Conservation (phyloP, 2,888 invertebrate genomes). For the Adelphocoris suturalis region DNA sequence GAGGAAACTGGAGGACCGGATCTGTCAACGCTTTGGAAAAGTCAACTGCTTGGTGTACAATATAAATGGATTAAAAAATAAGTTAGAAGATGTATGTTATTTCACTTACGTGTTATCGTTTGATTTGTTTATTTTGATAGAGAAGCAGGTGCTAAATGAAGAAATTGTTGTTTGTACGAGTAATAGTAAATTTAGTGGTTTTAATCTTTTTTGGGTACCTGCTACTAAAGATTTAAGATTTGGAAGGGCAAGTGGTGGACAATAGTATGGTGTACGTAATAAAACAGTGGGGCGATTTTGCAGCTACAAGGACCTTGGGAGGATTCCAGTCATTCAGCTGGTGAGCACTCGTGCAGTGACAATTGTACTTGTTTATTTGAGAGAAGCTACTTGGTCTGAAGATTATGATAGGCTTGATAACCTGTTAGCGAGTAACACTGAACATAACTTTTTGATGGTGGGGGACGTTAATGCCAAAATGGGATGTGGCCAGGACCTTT, state of each 20-base stretch:
- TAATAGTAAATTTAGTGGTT: slow-evolving; percentile 70
- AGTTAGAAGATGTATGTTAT: not conserved
- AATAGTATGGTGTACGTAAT: not conserved
- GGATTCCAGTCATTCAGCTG: not conserved
- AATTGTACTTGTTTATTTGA: not conserved
- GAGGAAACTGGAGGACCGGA: not conserved
- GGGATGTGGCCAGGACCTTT: not conserved
- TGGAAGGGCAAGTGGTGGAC: not conserved
- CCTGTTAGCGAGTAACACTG: not conserved
- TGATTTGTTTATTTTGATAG: not conserved
- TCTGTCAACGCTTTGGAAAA: not conserved
- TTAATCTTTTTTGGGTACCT: not conserved
- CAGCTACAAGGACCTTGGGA: not conserved
- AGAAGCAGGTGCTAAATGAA: not conserved
- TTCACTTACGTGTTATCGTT: not conserved
- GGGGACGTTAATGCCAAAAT: slow-evolving; percentile 21
- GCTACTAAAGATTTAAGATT: not conserved
- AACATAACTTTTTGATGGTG: not conserved
- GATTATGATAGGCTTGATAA: not conserved
- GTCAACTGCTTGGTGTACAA: not conserved
- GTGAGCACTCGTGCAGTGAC: not conserved
- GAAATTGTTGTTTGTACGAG: slow-evolving; percentile 74
- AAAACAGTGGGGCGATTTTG: not conserved
- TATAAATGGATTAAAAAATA: slow-evolving; percentile 2
- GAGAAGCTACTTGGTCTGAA: not conserved